Conservation (phyloP, 2,113 vertebrate species). For the Dermatemys mawii region DNA sequence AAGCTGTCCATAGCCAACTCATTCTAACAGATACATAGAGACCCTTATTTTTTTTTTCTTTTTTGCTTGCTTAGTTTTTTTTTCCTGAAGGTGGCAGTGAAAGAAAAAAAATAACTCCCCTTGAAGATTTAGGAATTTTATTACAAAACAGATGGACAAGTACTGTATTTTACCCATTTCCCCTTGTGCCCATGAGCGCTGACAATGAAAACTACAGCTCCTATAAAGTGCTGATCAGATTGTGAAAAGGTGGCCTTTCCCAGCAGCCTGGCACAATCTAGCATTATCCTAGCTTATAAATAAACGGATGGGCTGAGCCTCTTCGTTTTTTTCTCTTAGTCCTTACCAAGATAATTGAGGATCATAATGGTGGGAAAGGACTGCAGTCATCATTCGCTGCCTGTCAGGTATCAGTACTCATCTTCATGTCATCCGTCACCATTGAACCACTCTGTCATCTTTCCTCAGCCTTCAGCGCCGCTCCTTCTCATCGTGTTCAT, state of each 20-base stretch:
- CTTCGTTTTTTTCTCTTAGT: conserved; percentile 69
- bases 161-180: conserved; percentile 67
- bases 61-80: conserved; percentile 24
- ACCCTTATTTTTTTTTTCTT: background rate
- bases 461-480: conserved; percentile 85
- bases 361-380: conserved; percentile 88
- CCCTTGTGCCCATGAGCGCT: conserved; percentile 69
- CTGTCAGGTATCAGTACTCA: conserved; percentile 92
- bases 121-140: conserved; percentile 77
- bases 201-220: conserved; percentile 72
- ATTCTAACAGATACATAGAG: conserved; percentile 27
- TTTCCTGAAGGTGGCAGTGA: conserved; percentile 86
- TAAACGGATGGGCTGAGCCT: conserved; percentile 76
- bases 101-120: conserved; percentile 77
- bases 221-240: conserved; percentile 68
- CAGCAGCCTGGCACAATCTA: conserved; percentile 66
- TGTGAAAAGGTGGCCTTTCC: conserved; percentile 58
- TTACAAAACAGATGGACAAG: conserved; percentile 78
- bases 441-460: conserved; percentile 89
- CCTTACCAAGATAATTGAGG: conserved; percentile 91
- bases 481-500: conserved; percentile 93
- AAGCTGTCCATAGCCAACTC: background rate
- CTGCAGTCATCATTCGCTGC: conserved; percentile 89
- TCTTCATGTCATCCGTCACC: conserved; percentile 94
- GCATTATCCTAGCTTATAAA: conserved; percentile 65